phyloP scores from a whole-genome alignment of 2,888 invertebrate genomes.

The Helobdella robusta region DNA sequence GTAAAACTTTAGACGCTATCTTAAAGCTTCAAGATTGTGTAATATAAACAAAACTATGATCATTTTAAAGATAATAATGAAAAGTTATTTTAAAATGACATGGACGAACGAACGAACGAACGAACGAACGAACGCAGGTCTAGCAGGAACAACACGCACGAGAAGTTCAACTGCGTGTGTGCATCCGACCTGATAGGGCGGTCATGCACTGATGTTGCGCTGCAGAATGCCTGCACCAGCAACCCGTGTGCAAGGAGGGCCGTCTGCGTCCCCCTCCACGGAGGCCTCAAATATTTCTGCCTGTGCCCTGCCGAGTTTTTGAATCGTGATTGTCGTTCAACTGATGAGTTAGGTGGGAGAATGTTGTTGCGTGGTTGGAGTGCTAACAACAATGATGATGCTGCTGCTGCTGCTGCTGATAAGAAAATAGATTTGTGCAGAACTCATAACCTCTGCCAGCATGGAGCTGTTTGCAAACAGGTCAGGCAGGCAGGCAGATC shows the following conservation, averaged over 20 bases:
- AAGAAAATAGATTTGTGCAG: background rate
- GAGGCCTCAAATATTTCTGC: conserved; percentile 4
- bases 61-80: background rate
- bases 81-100: background rate
- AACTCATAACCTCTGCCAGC: background rate
- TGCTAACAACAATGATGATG: background rate
- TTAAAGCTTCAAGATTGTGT: too few relatives aligned
- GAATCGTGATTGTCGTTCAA: background rate
- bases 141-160: background rate
- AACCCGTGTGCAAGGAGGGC: conserved; percentile 4
- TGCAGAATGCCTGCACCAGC: background rate
- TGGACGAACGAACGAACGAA: too few relatives aligned
- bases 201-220: background rate
- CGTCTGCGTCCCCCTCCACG: background rate
- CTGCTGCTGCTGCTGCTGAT: background rate
- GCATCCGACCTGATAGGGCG: background rate
- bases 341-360: too few relatives aligned
- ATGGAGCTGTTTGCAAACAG: too few relatives aligned
- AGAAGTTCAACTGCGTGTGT: conserved; percentile 11
- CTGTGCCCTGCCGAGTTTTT: conserved; percentile 1
- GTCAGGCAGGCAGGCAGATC: too few relatives aligned
- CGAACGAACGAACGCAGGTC: too few relatives aligned
- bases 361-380: too few relatives aligned
- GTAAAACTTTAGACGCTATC: too few relatives aligned
- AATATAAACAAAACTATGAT: background rate